A percentile compares a stretch with the other conserved stretches of the same genome.
These are phyloP conservation scores for Carcharodon carcharias DNA, from an alignment of 2,797 vertebrate genomes.

Conservation along the genomic window DNA sequence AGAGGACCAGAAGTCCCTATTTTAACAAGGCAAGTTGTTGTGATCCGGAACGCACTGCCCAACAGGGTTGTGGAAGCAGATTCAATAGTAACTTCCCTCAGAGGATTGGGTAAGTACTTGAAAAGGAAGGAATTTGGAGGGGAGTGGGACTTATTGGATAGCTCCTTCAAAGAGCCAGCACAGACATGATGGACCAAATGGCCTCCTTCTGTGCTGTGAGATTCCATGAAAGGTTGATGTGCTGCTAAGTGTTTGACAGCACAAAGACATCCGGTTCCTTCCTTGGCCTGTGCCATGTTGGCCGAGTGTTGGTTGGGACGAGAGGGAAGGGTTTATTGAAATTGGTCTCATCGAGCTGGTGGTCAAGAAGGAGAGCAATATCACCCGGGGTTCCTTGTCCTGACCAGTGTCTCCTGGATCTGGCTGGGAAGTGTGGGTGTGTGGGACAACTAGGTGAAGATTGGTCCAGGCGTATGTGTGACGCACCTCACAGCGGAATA, in stretches of 20 bases:
- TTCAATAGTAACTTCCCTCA: not conserved
- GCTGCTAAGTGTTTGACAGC: too few species aligned
- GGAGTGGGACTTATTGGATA: not conserved
- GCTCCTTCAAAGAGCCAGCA: not conserved
- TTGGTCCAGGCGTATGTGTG: not conserved
- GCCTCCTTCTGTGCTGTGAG: not conserved
- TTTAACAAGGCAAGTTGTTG: too few species aligned
- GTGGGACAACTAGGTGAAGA: not conserved
- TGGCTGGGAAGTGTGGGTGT: not conserved
- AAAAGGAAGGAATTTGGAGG: too few species aligned
- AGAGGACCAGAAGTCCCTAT: too few species aligned
- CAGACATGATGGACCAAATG: not conserved
- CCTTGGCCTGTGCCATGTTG: too few species aligned
- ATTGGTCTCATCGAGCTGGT: not conserved
- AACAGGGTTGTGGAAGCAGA: not conserved
- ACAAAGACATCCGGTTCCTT: too few species aligned
- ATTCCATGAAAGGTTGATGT: not conserved
- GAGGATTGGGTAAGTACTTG: too few species aligned
- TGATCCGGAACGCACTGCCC: too few species aligned
- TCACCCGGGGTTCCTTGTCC: not conserved
- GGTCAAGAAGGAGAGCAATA: too few species aligned
- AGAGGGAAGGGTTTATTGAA: not conserved
- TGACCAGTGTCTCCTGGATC: not conserved
- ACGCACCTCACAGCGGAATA: not conserved
- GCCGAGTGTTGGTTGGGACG: not conserved